phyloP scores from a whole-genome alignment of 2,888 invertebrate species.

The Sussaba pulchella region DNA sequence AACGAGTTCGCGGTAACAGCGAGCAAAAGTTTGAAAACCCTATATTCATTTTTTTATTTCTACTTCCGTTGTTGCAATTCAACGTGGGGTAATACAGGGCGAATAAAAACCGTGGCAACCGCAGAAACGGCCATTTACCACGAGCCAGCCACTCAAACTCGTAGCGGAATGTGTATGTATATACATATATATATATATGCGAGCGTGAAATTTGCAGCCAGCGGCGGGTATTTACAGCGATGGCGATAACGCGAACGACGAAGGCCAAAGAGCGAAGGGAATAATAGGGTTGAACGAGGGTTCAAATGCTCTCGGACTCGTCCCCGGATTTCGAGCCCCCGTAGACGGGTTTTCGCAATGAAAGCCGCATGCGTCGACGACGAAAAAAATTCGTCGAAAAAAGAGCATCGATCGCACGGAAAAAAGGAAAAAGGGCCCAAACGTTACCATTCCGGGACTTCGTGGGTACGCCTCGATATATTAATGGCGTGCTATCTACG shows the following conservation, averaged over 20 bases:
- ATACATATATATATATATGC: slow-evolving; percentile 19
- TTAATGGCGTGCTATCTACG: slow-evolving; percentile 53
- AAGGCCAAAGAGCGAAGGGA: slow-evolving; percentile 44
- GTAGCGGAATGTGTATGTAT: too few species aligned
- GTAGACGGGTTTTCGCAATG: slow-evolving; percentile 23
- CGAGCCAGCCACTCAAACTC: too few species aligned
- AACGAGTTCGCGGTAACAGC: too few species aligned
- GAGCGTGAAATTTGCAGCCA: slow-evolving; percentile 30
- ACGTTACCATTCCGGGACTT: slow-evolving; percentile 59
- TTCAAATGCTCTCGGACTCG: slow-evolving; percentile 39
- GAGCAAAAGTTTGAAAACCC: too few species aligned
- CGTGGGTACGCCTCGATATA: slow-evolving; percentile 57
- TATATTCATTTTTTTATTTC: too few species aligned
- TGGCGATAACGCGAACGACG: slow-evolving; percentile 41
- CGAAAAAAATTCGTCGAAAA: slow-evolving; percentile 30
- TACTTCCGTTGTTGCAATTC: too few species aligned
- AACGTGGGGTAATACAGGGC: too few species aligned
- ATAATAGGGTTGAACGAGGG: slow-evolving; percentile 39
- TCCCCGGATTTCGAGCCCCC: slow-evolving; percentile 16
- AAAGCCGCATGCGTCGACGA: slow-evolving; percentile 49
- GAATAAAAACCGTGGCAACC: too few species aligned
- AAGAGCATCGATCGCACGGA: slow-evolving; percentile 62
- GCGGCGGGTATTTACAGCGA: slow-evolving; percentile 24
- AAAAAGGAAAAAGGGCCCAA: slow-evolving; percentile 55
- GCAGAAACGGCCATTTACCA: too few species aligned